Evolutionary conservation across 2,113 vertebrate species (phyloP).

Genomic region (Elachura formosa): DNA sequence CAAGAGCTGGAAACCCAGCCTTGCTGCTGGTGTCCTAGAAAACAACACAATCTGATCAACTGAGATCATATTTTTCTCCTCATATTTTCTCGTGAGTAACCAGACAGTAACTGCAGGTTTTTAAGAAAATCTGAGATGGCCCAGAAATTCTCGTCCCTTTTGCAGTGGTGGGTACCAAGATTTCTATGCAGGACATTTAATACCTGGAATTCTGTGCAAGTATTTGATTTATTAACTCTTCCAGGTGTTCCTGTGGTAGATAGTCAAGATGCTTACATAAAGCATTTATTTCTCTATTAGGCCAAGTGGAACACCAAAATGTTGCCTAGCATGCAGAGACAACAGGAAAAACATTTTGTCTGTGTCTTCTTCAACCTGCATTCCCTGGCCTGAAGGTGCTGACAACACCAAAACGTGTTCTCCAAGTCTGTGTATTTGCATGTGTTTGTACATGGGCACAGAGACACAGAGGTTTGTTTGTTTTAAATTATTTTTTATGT

Average conservation of each 20-base stretch:
- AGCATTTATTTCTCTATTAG: background rate
- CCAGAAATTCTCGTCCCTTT: background rate
- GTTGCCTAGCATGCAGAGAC: background rate
- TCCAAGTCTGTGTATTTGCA: background rate
- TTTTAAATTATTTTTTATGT: background rate
- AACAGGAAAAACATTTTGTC: background rate
- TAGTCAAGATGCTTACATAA: background rate
- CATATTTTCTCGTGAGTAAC: background rate
- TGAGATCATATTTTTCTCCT: background rate
- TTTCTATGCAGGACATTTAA: accelerated
- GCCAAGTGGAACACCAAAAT: background rate
- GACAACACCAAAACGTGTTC: background rate
- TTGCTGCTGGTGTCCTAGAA: background rate
- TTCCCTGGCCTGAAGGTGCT: background rate
- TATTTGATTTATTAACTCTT: background rate
- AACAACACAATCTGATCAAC: background rate
- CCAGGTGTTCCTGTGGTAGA: background rate
- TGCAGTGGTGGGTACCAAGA: background rate
- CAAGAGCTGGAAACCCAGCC: background rate
- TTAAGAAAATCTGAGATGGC: background rate
- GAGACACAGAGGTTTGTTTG: background rate
- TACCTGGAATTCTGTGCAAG: background rate
- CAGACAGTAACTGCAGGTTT: background rate
- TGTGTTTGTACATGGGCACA: background rate
- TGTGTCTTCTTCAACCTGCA: background rate